Conservation (phyloP, 2,888 invertebrate genomes). For the Cosmia pyralina region DNA sequence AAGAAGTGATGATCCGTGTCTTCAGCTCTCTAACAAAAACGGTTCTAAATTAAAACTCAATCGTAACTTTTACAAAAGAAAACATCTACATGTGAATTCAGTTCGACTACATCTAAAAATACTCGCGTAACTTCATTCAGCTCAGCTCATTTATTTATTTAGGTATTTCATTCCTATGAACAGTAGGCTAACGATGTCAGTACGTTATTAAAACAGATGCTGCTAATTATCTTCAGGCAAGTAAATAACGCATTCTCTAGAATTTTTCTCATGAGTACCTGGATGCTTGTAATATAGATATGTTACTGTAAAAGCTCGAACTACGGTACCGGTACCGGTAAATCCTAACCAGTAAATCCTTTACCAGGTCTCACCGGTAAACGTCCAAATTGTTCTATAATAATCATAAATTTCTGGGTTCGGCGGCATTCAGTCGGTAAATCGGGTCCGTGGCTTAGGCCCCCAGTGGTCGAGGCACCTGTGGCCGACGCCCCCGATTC, state of each 20-base stretch:
- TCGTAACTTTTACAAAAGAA: slow-evolving; percentile 17
- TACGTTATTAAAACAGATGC: slow-evolving; percentile 28
- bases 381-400: too few species aligned
- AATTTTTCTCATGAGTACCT: background rate
- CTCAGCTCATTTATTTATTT: slow-evolving; percentile 6
- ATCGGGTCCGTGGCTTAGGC: too few species aligned
- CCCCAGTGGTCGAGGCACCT: too few species aligned
- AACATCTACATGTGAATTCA: slow-evolving; percentile 10
- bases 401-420: too few species aligned
- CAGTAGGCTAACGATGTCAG: slow-evolving; percentile 14
- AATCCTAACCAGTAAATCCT: too few species aligned
- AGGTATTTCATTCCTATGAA: background rate
- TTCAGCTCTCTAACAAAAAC: background rate
- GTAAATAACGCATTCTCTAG: background rate
- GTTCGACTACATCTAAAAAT: slow-evolving; percentile 18
- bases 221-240: slow-evolving; percentile 1
- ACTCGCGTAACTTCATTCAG: slow-evolving; percentile 10
- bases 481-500: too few species aligned
- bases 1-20: background rate
- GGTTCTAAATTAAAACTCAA: slow-evolving; percentile 20
- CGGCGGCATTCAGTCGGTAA: too few species aligned
- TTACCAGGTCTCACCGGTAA: too few species aligned
- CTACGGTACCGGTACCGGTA: too few species aligned
- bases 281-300: slow-evolving; percentile 2
- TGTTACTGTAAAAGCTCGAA: too few species aligned